phyloP scores from a whole-genome alignment of 2,888 invertebrate species.

The Polydesmus complanatus region DNA sequence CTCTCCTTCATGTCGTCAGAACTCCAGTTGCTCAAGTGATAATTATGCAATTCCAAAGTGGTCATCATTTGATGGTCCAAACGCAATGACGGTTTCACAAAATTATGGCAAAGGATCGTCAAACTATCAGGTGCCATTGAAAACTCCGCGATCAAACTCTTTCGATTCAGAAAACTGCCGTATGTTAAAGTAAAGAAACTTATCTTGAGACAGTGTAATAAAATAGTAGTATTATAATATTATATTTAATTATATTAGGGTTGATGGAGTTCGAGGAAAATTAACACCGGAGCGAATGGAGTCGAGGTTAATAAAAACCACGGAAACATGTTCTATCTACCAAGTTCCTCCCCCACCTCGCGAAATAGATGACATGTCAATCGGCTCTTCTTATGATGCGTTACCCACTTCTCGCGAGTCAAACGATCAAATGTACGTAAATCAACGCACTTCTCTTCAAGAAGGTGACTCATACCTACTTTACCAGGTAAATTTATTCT shows the following conservation, averaged over 20 bases:
- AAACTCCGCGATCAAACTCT: constrained; percentile 4
- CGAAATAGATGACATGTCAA: constrained; percentile 20
- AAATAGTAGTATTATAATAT: background rate
- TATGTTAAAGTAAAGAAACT: background rate
- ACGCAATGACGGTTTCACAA: background rate
- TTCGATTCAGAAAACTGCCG: constrained; percentile 1
- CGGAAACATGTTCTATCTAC: constrained; percentile 24
- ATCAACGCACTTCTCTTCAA: constrained; percentile 14
- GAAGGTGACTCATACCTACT: constrained; percentile 14
- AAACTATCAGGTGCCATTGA: constrained; percentile 5
- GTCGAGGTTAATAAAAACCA: constrained; percentile 13
- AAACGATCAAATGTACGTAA: background rate
- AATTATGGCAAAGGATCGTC: background rate
- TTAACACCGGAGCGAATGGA: constrained; percentile 15
- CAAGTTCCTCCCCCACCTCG: constrained; percentile 40
- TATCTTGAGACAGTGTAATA: background rate
- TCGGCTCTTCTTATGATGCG: constrained; percentile 17
- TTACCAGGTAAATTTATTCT: constrained; percentile 11
- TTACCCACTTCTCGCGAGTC: constrained; percentile 9
- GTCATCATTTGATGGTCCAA: constrained; percentile 11
- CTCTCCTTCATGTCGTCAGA: constrained; percentile 17
- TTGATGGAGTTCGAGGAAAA: constrained; percentile 15
- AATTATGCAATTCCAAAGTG: constrained; percentile 12
- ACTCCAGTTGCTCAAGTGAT: constrained; percentile 11
- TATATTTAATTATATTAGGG: constrained; percentile 8